Evolutionary conservation across 1,140 invertebrate species (phyloP), one percentile per base, ranked within the genome.

Genomic region (Drosophila trapezifrons): DNA sequence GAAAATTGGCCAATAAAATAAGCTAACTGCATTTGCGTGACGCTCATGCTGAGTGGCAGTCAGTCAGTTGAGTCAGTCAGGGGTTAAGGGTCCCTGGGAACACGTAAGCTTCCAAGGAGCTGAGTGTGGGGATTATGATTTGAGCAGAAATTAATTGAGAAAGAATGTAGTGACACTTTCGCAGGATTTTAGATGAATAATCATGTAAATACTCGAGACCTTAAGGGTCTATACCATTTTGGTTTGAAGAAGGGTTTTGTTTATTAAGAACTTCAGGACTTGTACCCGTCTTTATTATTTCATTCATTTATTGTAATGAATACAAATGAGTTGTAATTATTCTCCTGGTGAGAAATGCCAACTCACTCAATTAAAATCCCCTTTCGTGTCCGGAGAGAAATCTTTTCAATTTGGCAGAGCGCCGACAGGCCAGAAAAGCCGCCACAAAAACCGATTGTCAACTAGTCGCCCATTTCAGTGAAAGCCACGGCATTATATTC

Each of bases 1-100:
- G 59, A 64, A 84, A 80, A 55, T 74, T 57, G 47, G 58, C 59
- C 64, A 75, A 72, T 86, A 78, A 86, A 86, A 81, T 86, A 71
- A 81, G 80, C 83, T 78, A 81, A 86, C 70, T 82, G 75, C 82
- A 65, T 82, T 87, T 87, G 78, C 83, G 82, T 86, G 82, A 86
- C 83, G 76, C 47, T 79, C 75, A 87, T 79, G 66, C 60, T 72
- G 58, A 86, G 54, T 65, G 62, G 35, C 60, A 76, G 54, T 40
- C 65, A 49, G 42, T 65, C 22, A 29, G 54, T 32, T 10, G 10
- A 5, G 4, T n/a, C 7, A 18, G 18, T 38, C 18, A 9, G n/a
- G 40, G 27, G 18, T 32, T 35, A 29, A 35, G 20, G 22, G 17
- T 13, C 20, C 17, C 12, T 0, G 18, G 35, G 10, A 17, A 35